Conservation (phyloP, 2,888 invertebrate species). For the Caenorhabditis virilis region DNA sequence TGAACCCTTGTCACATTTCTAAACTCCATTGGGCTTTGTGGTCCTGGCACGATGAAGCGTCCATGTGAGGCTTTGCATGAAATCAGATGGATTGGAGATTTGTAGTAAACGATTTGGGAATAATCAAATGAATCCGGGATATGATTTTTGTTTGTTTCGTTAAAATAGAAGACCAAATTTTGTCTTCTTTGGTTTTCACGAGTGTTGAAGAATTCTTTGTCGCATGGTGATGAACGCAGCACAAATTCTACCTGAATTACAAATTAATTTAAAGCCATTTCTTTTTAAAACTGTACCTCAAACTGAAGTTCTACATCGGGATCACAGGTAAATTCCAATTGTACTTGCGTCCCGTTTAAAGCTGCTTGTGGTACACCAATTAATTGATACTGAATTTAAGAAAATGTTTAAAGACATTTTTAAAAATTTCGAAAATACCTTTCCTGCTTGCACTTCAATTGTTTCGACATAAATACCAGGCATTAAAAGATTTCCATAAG, state of each 20-base stretch:
- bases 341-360: constrained; percentile 63
- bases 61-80: constrained; percentile 52
- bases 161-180: constrained; percentile 52
- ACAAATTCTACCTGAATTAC: constrained; percentile 56
- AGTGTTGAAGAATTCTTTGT: constrained; percentile 64
- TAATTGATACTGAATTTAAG: constrained; percentile 61
- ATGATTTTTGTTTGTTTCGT: constrained; percentile 45
- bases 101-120: constrained; percentile 55
- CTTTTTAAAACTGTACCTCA: constrained; percentile 32
- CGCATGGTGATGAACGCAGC: constrained; percentile 65
- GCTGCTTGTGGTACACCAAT: constrained; percentile 66
- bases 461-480: constrained; percentile 55
- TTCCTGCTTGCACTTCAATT: constrained; percentile 39
- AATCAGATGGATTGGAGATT: constrained; percentile 52
- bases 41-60: constrained; percentile 31
- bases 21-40: constrained; percentile 22
- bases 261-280: too few species aligned
- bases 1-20: constrained; percentile 35
- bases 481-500: constrained; percentile 46
- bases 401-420: neutral
- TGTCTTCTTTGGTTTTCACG: constrained; percentile 32
- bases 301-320: constrained; percentile 56
- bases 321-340: constrained; percentile 57
- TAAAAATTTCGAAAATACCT: constrained; percentile 18
- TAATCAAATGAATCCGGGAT: constrained; percentile 59